Evolutionary conservation across 2,888 invertebrate species (phyloP).

Genomic region (Heliconius cydno): DNA sequence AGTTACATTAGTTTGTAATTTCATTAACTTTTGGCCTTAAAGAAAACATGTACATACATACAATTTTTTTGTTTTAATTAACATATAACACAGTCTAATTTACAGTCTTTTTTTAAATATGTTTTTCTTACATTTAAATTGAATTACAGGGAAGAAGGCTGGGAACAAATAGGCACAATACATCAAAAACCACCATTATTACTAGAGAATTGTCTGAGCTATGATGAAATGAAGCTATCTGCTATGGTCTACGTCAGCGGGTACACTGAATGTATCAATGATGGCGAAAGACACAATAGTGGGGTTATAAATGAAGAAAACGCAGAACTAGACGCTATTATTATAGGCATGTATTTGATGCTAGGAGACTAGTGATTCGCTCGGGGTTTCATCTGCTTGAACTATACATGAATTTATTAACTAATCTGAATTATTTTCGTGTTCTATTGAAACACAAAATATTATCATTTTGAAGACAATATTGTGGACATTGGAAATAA

Average conservation of each 20-base stretch:
- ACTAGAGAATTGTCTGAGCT: constrained; percentile 83
- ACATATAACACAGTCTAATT: no score
- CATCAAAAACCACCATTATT: constrained; percentile 79
- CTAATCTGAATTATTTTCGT: no score
- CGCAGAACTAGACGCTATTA: constrained; percentile 70
- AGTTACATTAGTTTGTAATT: no score
- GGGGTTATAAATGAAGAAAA: constrained; percentile 76
- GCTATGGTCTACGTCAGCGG: constrained; percentile 84
- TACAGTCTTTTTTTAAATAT: neutral
- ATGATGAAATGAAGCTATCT: constrained; percentile 86
- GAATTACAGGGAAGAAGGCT: constrained; percentile 72
- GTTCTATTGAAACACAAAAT: no score
- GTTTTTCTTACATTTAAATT: neutral
- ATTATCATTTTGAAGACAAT: no score
- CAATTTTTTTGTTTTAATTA: no score
- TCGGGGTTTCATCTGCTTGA: no score
- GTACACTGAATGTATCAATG: constrained; percentile 84
- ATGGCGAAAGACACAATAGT: constrained; percentile 80
- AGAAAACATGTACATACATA: no score
- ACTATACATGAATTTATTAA: no score
- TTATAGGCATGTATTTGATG: constrained; percentile 67
- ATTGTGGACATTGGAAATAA: no score
- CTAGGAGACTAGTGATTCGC: neutral
- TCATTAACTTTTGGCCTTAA: no score
- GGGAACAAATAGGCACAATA: constrained; percentile 84